Evolutionary conservation across 2,888 invertebrate species (phyloP), one percentile per base, ranked within the genome.

Genomic region (Chouioia cunea): DNA sequence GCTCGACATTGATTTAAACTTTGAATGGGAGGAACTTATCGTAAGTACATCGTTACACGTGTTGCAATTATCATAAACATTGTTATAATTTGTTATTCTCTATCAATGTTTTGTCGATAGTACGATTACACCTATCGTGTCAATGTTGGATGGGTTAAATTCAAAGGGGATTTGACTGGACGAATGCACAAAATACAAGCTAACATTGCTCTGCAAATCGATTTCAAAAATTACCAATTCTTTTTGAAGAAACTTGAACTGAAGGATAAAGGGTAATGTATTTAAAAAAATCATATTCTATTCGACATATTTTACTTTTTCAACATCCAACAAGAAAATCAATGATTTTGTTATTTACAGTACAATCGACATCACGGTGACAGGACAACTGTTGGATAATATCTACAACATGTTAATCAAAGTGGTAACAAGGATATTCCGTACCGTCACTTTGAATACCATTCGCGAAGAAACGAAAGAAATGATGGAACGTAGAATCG

Each of bases 1-100:
- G 14, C 3, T 79, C 0, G 69, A 60, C 0, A 1, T 80, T 8
- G 76, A 79, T 15, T 27, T 77, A n/a, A 64, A 67, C n/a, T 36
- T 83, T 2, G 78, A 76, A 60, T 79, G 80, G 74, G 60, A 78
- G 0, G 14, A 64, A 3, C 23, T 81, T 2, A 71, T 76, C 27
- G 82, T 83, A 71, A 80, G 78, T 71, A 71, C 8, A 60, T 36
- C 63, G n/a, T n/a, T n/a, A n/a, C n/a, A n/a, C n/a, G n/a, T n/a
- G n/a, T n/a, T n/a, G n/a, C n/a, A n/a, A n/a, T n/a, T n/a, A n/a
- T 36, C 10, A 27, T 16, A 59, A 47, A 15, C 16, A 46, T 58
- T 16, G 20, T 58, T 47, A n/a, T 4, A 22, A 18, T 12, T 20
- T n/a, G 15, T 20, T 20, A 20, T 22, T 22, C 50, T 10, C 2